phyloP scores from a whole-genome alignment of 2,797 vertebrate genomes.

The Labroides dimidiatus region DNA sequence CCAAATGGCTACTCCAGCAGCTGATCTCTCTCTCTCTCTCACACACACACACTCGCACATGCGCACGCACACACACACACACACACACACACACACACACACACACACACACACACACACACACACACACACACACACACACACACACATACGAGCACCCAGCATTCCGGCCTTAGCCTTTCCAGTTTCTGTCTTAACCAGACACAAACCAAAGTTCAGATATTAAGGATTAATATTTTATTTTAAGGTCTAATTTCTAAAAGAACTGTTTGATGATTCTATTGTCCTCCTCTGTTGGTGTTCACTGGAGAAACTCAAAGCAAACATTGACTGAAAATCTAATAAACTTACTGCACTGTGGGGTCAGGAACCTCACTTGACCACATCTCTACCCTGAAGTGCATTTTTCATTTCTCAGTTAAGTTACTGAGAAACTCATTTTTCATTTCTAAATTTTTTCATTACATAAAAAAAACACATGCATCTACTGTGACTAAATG shows the following conservation, averaged over 20 bases:
- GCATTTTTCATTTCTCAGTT: neutral
- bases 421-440: neutral
- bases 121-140: too few relatives aligned
- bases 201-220: too few relatives aligned
- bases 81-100: too few relatives aligned
- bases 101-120: too few relatives aligned
- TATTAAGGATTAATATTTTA: too few relatives aligned
- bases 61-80: too few relatives aligned
- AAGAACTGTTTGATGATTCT: neutral
- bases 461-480: neutral
- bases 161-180: too few relatives aligned
- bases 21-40: neutral
- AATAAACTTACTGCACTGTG: neutral
- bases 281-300: neutral
- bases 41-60: too few relatives aligned
- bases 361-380: neutral
- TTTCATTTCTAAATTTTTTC: slow-evolving; percentile 17
- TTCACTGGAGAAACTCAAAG: neutral
- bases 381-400: neutral
- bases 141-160: too few relatives aligned
- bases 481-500: slow-evolving; percentile 11
- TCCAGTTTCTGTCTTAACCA: too few relatives aligned
- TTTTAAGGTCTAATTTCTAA: too few relatives aligned
- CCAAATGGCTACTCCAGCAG: neutral
- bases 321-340: neutral